Conservation (phyloP, 2,888 invertebrate species). For the Neelides folsomi region DNA sequence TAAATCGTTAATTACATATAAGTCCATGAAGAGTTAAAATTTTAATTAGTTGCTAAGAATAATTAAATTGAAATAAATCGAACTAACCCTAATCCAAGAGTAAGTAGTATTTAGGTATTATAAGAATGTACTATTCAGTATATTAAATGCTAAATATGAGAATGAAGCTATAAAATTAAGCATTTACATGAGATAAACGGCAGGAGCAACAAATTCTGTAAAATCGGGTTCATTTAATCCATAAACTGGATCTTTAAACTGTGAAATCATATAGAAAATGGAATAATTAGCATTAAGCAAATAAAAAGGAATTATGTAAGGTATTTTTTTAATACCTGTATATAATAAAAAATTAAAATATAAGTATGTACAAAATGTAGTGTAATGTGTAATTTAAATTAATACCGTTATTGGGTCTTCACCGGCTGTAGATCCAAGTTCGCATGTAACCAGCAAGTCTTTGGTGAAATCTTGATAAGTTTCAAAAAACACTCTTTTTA, state of each 20-base stretch:
- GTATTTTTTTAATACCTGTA: too few relatives aligned
- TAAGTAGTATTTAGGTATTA: too few relatives aligned
- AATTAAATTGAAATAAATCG: too few relatives aligned
- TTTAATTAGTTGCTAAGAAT: too few relatives aligned
- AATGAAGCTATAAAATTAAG: not conserved
- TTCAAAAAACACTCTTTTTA: conserved; percentile 70
- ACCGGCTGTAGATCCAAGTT: conserved; percentile 69
- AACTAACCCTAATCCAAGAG: too few relatives aligned
- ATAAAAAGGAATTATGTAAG: too few relatives aligned
- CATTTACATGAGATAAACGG: conserved; percentile 50
- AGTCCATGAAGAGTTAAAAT: too few relatives aligned
- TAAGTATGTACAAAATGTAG: not conserved
- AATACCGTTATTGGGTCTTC: conserved; percentile 13
- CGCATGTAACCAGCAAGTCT: conserved; percentile 56
- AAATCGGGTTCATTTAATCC: not conserved
- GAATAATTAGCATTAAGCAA: too few relatives aligned
- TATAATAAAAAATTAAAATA: too few relatives aligned
- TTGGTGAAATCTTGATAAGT: conserved; percentile 74
- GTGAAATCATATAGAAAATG: too few relatives aligned
- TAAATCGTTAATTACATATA: too few relatives aligned
- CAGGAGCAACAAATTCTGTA: conserved; percentile 80
- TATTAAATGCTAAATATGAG: not conserved
- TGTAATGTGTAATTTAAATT: not conserved
- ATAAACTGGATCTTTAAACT: conserved; percentile 4
- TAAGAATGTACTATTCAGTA: too few relatives aligned